Percentiles rank a stretch among this genome's conserved stretches.
These are phyloP conservation scores for Barbus barbus DNA, from an alignment of 2,113 vertebrate species.

Conservation along the genomic window DNA sequence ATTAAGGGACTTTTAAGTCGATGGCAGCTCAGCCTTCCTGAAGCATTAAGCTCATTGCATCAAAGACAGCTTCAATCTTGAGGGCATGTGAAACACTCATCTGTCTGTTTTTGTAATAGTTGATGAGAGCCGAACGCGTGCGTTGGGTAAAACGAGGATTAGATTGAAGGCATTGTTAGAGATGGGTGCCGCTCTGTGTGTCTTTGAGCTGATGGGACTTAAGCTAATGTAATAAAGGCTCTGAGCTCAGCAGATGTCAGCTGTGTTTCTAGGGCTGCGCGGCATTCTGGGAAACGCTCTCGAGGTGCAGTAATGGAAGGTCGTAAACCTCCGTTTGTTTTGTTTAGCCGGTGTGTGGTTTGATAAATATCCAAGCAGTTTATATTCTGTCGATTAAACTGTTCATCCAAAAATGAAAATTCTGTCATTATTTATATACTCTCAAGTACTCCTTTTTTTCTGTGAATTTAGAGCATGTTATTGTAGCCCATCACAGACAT, in stretches of 20 bases:
- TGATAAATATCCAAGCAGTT: neutral
- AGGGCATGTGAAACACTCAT: neutral
- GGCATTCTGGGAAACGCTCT: constrained; percentile 2
- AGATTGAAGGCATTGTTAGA: neutral
- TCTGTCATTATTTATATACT: neutral
- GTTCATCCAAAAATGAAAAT: neutral
- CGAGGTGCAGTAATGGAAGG: neutral
- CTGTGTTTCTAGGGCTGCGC: neutral
- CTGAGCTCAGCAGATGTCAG: constrained; percentile 33
- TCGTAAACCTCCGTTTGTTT: neutral
- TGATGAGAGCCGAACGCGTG: neutral
- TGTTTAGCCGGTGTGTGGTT: neutral
- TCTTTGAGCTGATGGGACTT: constrained; percentile 27
- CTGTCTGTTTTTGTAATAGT: constrained; percentile 28
- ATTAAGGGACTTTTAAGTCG: neutral
- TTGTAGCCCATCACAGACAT: no score
- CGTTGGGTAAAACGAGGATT: neutral
- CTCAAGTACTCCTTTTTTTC: no score
- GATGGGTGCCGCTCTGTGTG: neutral
- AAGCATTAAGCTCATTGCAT: neutral
- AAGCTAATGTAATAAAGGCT: constrained; percentile 40
- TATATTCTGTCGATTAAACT: neutral
- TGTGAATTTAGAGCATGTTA: no score
- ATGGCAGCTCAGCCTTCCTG: neutral
- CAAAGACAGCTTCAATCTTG: neutral